These are phyloP conservation scores for Hyles euphorbiae DNA, from an alignment of 1,140 invertebrate species.

Conservation along the genomic window DNA sequence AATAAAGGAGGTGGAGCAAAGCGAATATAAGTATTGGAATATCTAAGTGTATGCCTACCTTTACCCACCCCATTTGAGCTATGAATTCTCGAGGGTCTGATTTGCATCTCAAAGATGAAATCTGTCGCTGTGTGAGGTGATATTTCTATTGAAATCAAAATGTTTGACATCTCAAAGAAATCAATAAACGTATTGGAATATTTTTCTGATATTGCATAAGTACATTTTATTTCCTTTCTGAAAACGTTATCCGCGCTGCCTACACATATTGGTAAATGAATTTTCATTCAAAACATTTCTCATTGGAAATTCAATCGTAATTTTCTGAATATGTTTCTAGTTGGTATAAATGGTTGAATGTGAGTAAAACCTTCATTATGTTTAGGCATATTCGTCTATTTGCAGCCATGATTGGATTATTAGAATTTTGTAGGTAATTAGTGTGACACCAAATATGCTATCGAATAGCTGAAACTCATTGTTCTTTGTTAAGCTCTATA, in stretches of 20 bases:
- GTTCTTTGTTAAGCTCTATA: no score
- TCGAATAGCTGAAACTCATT: no score
- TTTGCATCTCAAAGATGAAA: slow-evolving; percentile 58
- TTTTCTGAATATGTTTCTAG: no score
- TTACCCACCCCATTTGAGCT: slow-evolving; percentile 43
- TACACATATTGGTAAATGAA: no score
- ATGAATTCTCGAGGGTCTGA: slow-evolving; percentile 42
- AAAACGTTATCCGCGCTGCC: background rate
- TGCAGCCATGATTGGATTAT: no score
- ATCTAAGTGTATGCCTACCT: slow-evolving; percentile 19
- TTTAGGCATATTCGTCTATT: no score
- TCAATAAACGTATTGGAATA: slow-evolving; percentile 6
- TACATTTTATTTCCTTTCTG: slow-evolving; percentile 1
- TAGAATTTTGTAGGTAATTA: no score
- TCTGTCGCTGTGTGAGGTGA: slow-evolving; percentile 35
- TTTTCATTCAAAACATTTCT: no score
- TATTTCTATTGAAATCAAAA: slow-evolving; percentile 35
- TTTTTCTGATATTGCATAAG: background rate
- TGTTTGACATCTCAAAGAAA: slow-evolving; percentile 27
- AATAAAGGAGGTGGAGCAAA: background rate
- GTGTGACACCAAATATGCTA: no score
- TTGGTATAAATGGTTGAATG: no score
- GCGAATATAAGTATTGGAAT: slow-evolving; percentile 6
- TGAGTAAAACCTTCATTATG: no score
- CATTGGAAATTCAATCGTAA: no score